Conservation (phyloP, 2,113 vertebrate species). For the Callionymus lyra region DNA sequence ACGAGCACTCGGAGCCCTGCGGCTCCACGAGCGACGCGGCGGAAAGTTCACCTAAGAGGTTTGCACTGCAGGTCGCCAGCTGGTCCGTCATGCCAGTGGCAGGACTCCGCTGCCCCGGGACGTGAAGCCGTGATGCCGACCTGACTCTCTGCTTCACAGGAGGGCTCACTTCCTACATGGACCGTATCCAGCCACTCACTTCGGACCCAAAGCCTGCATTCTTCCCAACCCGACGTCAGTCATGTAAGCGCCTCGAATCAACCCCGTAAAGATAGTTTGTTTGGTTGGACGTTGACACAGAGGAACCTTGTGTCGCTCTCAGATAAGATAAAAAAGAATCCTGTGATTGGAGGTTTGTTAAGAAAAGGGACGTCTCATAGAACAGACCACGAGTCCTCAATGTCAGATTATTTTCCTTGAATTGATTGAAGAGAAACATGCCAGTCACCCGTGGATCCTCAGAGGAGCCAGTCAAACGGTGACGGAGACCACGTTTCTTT, state of each 20-base stretch:
- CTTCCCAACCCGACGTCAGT: slow-evolving; percentile 74
- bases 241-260: slow-evolving; percentile 58
- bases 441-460: slow-evolving; percentile 18
- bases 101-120: slow-evolving; percentile 28
- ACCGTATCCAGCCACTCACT: slow-evolving; percentile 73
- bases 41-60: slow-evolving; percentile 65
- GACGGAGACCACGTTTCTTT: too few species aligned
- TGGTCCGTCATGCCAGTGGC: slow-evolving; percentile 29
- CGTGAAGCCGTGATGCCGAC: slow-evolving; percentile 6
- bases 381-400: slow-evolving; percentile 3
- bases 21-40: slow-evolving; percentile 44
- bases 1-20: slow-evolving; percentile 50
- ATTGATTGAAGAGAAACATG: slow-evolving; percentile 23
- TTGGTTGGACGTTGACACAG: slow-evolving; percentile 25
- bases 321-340: slow-evolving; percentile 43
- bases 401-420: slow-evolving; percentile 5
- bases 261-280: neutral
- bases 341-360: slow-evolving; percentile 39
- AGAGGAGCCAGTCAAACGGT: slow-evolving; percentile 29
- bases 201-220: slow-evolving; percentile 77
- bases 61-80: slow-evolving; percentile 42
- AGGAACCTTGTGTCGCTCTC: slow-evolving; percentile 25
- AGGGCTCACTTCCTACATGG: slow-evolving; percentile 74
- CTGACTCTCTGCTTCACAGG: slow-evolving; percentile 36
- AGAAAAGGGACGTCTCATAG: slow-evolving; percentile 12